Base-by-base conservation (phyloP, 2,113 vertebrate species). In the Tricholaema leucomelas region DNA sequence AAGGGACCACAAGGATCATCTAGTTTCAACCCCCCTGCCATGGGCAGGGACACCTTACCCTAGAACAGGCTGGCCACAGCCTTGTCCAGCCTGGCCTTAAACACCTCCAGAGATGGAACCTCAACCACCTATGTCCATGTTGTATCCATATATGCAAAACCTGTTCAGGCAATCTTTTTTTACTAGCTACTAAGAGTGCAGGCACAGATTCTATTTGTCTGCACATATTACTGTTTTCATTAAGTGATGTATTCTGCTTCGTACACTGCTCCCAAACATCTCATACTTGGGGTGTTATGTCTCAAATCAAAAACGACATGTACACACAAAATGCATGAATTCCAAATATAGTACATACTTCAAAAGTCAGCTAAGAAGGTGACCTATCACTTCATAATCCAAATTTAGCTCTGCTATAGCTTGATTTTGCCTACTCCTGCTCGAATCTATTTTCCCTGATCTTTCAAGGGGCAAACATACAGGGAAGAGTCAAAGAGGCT, bases 281-380 rank as follows among this genome's bases (percentile, higher is more conserved):
- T 87, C 52, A 31, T 27, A 52, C 12, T 48, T 50, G 10, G 15
- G 38, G 13, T 81, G 21, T 15, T 72, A 36, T 28, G 80, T 63
- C 67, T 80, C 69, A 79, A 87, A 84, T 21, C 21, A 58, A 38
- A 38, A 64, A 3, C 73, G 38, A 46, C 46, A 76, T 4, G 52
- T 13, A 77, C 10, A 88, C 78, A 66, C 17, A 88, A 76, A 94
- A 88, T 66, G 42, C 55, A 94, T 66, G 44, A 70, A 79, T 71
- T 92, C 73, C 31, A 96, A 77, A 78, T 48, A 77, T 14, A 91
- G 55, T 9, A 52, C 31, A 90, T 52, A 48, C 21, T 77, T 74
- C 74, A 80, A 90, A 88, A 93, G 85, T 74, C 67, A 87, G 42
- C 63, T 85, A 82, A 87, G 73, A 92, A 80, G 78, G 35, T 93